Conservation (phyloP, 1,140 invertebrate species). For the Zophobas atratus region DNA sequence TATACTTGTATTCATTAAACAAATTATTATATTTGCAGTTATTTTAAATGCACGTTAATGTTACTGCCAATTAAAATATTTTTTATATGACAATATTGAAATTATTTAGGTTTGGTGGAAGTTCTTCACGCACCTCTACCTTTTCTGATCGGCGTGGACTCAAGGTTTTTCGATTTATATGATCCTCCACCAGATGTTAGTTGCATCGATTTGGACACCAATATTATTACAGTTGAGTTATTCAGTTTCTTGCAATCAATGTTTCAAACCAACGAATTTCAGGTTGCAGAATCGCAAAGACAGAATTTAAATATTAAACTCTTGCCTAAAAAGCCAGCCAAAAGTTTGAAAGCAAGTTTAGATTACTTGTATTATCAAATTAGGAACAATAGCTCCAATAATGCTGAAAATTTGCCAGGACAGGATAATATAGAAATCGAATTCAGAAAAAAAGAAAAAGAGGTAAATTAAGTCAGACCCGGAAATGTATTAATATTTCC, state of each 20-base stretch:
- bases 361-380: slow-evolving; percentile 72
- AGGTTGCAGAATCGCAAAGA: slow-evolving; percentile 91
- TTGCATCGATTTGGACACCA: slow-evolving; percentile 98
- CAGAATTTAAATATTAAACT: slow-evolving; percentile 84
- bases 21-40: too few species aligned
- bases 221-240: slow-evolving; percentile 84
- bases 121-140: slow-evolving; percentile 97
- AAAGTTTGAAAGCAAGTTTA: slow-evolving; percentile 82
- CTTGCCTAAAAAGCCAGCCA: slow-evolving; percentile 90
- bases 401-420: slow-evolving; percentile 55
- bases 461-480: slow-evolving; percentile 69
- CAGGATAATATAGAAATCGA: slow-evolving; percentile 76
- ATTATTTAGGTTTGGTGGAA: slow-evolving; percentile 76
- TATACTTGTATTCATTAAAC: too few species aligned
- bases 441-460: slow-evolving; percentile 80
- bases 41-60: too few species aligned
- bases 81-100: not conserved
- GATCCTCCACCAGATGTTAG: slow-evolving; percentile 97
- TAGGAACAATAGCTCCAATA: slow-evolving; percentile 52
- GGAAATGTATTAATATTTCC: not conserved
- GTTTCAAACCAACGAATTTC: slow-evolving; percentile 50
- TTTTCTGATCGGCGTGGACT: slow-evolving; percentile 97
- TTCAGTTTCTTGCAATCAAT: not conserved
- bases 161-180: slow-evolving; percentile 97
- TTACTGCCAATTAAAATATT: too few species aligned